phyloP scores from a whole-genome alignment of 2,113 vertebrate genomes.

The Onychorhynchus coronatus region DNA sequence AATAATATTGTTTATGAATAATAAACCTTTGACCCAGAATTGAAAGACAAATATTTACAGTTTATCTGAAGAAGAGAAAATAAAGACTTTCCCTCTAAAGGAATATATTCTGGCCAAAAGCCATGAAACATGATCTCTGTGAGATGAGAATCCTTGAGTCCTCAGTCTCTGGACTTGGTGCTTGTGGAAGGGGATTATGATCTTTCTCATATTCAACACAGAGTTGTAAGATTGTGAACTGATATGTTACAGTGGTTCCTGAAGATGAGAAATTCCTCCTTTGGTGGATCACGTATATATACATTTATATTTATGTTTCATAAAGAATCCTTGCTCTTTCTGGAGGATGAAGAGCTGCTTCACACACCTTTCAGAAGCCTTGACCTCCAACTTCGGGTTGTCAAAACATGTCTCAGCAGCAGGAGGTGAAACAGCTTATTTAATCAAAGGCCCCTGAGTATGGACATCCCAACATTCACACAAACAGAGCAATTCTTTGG shows the following conservation, averaged over 20 bases:
- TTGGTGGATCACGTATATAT: not conserved
- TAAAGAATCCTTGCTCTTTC: not conserved
- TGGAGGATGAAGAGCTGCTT: not conserved
- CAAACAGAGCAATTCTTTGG: not conserved
- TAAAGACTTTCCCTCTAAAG: not conserved
- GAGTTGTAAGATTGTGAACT: rapidly evolving
- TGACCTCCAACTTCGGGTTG: not conserved
- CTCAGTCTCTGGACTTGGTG: not conserved
- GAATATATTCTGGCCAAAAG: not conserved
- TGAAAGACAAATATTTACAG: not conserved
- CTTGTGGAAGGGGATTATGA: not conserved
- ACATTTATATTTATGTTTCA: not conserved
- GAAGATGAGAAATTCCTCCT: not conserved
- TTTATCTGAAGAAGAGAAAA: not conserved
- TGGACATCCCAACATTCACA: not conserved
- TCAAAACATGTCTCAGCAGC: not conserved
- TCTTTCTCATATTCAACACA: not conserved
- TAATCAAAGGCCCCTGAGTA: not conserved
- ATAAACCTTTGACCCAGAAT: not conserved
- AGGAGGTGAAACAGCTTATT: not conserved
- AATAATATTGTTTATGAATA: not conserved
- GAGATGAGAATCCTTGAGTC: not conserved
- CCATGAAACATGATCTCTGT: not conserved
- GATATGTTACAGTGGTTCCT: not conserved
- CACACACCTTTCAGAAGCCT: not conserved